phyloP scores from a whole-genome alignment of 1,140 invertebrate species.

The Parapsyche elsis region DNA sequence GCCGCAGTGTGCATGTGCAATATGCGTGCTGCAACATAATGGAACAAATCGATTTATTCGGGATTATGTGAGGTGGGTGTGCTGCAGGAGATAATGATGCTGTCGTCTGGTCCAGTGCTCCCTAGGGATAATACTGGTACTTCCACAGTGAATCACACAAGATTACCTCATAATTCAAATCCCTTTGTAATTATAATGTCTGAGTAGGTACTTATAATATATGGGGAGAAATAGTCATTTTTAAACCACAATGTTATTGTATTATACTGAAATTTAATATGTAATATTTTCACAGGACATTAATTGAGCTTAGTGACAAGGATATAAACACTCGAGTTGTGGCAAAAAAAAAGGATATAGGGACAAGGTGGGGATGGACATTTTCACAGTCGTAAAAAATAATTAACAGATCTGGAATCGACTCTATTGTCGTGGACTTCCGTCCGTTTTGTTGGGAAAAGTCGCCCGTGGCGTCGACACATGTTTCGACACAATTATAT shows the following conservation, averaged over 20 bases:
- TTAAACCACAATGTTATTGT: no score
- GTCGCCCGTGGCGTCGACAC: slow-evolving; percentile 27
- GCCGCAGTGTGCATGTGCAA: no score
- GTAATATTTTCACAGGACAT: background rate
- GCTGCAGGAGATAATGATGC: slow-evolving; percentile 40
- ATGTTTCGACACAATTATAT: slow-evolving; percentile 18
- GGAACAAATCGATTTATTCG: slow-evolving; percentile 33
- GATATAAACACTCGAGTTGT: background rate
- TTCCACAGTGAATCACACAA: background rate
- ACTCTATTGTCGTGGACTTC: slow-evolving; percentile 32
- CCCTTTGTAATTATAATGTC: no score
- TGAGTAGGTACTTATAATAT: no score
- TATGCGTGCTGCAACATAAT: no score
- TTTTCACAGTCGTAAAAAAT: slow-evolving; percentile 23
- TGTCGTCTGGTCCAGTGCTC: slow-evolving; percentile 41
- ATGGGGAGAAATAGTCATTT: no score
- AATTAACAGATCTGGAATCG: slow-evolving; percentile 36
- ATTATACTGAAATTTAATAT: no score
- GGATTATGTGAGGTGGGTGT: slow-evolving; percentile 16
- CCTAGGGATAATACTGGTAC: slow-evolving; percentile 8
- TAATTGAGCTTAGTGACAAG: background rate
- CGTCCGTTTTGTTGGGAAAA: slow-evolving; percentile 10
- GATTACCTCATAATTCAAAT: no score
- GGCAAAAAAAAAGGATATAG: background rate
- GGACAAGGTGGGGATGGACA: slow-evolving; percentile 1